These are phyloP conservation scores for Poeciliopsis retropinna DNA, from an alignment of 2,113 vertebrate species.

Conservation along the genomic window DNA sequence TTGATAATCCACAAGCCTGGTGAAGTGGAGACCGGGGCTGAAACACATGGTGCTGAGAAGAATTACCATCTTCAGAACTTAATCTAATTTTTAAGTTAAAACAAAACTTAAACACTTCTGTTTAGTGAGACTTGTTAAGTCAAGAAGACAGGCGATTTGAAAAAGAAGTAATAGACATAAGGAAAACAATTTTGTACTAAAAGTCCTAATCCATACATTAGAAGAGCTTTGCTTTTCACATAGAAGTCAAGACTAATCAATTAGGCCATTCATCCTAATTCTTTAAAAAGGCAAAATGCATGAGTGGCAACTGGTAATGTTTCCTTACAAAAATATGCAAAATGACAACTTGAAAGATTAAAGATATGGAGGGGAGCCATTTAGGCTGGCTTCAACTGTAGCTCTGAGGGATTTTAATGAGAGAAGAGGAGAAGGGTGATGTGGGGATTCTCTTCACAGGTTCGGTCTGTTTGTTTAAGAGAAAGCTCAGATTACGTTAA, in stretches of 20 bases:
- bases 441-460: slow-evolving; percentile 59
- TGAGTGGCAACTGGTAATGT: slow-evolving; percentile 64
- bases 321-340: slow-evolving; percentile 73
- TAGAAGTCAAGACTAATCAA: slow-evolving; percentile 65
- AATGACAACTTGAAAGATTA: slow-evolving; percentile 72
- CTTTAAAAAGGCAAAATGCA: slow-evolving; percentile 54
- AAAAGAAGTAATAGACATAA: background rate
- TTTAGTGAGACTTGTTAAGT: background rate
- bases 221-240: slow-evolving; percentile 44
- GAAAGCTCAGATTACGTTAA: slow-evolving; percentile 59
- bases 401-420: slow-evolving; percentile 52
- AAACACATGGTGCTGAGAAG: too few species aligned
- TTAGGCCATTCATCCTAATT: slow-evolving; percentile 60
- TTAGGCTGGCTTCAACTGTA: slow-evolving; percentile 31
- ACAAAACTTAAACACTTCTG: background rate
- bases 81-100: background rate
- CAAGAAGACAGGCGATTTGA: background rate
- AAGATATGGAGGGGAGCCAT: slow-evolving; percentile 67
- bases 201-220: slow-evolving; percentile 47
- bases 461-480: slow-evolving; percentile 68
- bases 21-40: too few species aligned
- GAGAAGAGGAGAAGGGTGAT: slow-evolving; percentile 56
- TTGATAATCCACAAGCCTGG: too few species aligned
- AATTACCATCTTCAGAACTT: background rate
- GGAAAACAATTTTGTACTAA: slow-evolving; percentile 27